Evolutionary conservation across 2,113 vertebrate species (phyloP).

Genomic region (Clinocottus analis): DNA sequence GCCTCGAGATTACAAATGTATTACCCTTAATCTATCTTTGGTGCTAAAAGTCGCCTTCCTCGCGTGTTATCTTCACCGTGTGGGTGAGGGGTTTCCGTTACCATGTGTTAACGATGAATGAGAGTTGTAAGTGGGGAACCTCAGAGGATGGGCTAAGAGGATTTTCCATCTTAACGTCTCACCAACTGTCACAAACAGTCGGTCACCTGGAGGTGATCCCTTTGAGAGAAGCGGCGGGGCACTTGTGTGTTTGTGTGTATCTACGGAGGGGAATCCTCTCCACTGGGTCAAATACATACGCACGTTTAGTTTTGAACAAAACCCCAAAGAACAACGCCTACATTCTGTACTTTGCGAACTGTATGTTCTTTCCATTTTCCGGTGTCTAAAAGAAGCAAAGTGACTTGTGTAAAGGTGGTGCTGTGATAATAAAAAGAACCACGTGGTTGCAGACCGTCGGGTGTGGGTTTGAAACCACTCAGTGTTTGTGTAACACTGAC

Average conservation of each 20-base stretch:
- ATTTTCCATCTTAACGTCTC: constrained; percentile 76
- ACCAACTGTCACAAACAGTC: constrained; percentile 73
- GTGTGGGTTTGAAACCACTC: neutral
- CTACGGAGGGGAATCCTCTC: constrained; percentile 13
- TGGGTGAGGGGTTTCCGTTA: constrained; percentile 10
- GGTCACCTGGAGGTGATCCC: constrained; percentile 74
- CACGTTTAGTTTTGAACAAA: neutral
- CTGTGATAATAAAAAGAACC: neutral
- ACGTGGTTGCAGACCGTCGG: neutral
- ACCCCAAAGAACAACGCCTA: neutral
- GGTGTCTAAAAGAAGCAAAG: neutral
- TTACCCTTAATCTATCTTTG: neutral
- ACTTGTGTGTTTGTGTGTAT: neutral
- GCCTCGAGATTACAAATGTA: neutral
- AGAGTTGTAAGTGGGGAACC: constrained; percentile 21
- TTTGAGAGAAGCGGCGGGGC: neutral
- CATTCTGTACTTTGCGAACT: neutral
- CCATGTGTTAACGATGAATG: constrained; percentile 29
- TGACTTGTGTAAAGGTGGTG: neutral
- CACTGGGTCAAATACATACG: neutral
- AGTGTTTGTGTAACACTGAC: constrained; percentile 32
- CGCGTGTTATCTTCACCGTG: neutral
- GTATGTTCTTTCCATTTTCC: neutral
- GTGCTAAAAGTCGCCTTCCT: neutral
- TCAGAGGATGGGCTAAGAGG: constrained; percentile 65